Evolutionary conservation across 2,797 vertebrate genomes (phyloP).

Genomic region (Coregonus sp.): DNA sequence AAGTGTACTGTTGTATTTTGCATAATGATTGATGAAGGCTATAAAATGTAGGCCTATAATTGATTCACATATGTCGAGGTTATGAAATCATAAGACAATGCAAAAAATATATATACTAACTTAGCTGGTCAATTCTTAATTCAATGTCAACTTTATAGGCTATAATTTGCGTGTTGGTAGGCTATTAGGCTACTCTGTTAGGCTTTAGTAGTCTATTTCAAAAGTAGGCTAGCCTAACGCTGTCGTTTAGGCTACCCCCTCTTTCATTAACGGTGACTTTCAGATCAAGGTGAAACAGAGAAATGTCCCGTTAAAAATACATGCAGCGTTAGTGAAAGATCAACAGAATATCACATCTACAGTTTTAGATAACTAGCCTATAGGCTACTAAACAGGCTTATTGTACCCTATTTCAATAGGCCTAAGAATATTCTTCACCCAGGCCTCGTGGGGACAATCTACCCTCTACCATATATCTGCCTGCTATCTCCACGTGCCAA

Average conservation of each 20-base stretch:
- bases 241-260: neutral
- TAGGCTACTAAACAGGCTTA: neutral
- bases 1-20: neutral
- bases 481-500: constrained; percentile 13
- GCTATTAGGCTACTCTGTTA: neutral
- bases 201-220: neutral
- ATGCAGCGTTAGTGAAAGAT: neutral
- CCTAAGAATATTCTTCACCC: neutral
- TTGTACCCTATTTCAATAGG: neutral
- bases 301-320: neutral
- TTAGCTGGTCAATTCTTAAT: neutral
- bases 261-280: neutral
- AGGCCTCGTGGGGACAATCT: neutral
- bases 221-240: neutral
- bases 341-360: neutral
- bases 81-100: neutral
- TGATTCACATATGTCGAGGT: neutral
- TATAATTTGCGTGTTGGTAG: neutral
- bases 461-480: neutral
- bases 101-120: neutral
- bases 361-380: neutral
- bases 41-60: neutral
- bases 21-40: neutral
- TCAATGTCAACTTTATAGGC: neutral
- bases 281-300: neutral